These are phyloP conservation scores for Dipodomys spectabilis DNA, from an alignment of 2,113 vertebrate genomes.

Conservation along the genomic window DNA sequence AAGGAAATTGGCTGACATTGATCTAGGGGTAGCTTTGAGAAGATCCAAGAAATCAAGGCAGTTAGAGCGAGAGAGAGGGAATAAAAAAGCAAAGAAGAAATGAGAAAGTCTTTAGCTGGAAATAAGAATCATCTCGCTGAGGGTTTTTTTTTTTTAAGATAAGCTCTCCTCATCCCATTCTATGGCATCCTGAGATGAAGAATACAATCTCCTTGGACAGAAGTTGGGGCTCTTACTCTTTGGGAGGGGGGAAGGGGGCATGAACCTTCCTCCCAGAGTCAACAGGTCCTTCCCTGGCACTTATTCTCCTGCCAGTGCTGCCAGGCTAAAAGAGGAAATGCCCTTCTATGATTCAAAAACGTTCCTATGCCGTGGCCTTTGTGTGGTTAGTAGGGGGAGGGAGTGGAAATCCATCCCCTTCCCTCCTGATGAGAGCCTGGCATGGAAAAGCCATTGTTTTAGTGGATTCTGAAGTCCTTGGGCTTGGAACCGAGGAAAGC, in stretches of 20 bases:
- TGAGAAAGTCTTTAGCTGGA: background rate
- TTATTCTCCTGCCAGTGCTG: background rate
- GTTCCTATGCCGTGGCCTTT: background rate
- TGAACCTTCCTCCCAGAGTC: background rate
- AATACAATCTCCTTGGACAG: background rate
- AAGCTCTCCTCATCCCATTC: background rate
- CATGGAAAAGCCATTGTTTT: conserved; percentile 18
- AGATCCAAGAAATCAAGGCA: background rate
- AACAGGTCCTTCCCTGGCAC: background rate
- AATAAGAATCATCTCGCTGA: background rate
- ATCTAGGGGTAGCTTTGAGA: conserved; percentile 46
- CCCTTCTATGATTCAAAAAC: background rate
- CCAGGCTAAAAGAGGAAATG: conserved; percentile 1
- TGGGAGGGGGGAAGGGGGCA: background rate
- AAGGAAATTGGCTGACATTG: conserved; percentile 36
- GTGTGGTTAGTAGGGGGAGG: background rate
- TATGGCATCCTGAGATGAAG: background rate
- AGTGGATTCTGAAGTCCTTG: conserved; percentile 8
- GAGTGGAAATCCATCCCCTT: background rate
- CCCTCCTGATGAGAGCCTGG: background rate
- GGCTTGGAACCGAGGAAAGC: background rate
- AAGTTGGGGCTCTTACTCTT: background rate
- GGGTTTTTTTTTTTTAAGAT: background rate
- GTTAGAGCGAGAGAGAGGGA: background rate
- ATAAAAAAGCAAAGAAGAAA: background rate